Base-by-base conservation (phyloP, 1,140 invertebrate genomes). In the Zaprionus vittiger region DNA sequence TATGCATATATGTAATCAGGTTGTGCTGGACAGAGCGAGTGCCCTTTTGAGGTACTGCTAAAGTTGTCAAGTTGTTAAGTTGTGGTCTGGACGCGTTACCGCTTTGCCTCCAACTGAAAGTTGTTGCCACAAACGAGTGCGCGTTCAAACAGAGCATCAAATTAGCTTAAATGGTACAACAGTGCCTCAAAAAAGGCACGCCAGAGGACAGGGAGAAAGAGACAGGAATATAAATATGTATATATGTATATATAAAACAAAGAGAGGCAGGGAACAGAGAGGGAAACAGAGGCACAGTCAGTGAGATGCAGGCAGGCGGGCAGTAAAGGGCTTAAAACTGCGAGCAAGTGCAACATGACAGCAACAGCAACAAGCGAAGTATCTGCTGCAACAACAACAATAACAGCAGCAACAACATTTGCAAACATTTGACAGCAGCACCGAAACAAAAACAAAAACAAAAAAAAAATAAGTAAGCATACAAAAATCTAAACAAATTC, bases 291-390 rank as follows among this genome's bases (percentile, higher is more conserved):
- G 26, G 12, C 28, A 37, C 34, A 28, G 34, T 9, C 34, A 37
- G 34, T 9, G 26, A 28, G 26, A 5, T 0, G 24, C 34, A 12
- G 34, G 4, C 37, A n/a, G 41, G 15, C 0, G n/a, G 15, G 41
- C 41, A 44, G 41, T 7, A 44, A 34, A 15, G 26, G 17, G 47
- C 67, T 54, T 52, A 37, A 28, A 55, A 57, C 34, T 73, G 57
- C 47, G 57, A 54, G 68, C 67, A 72, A 72, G 37, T 34, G 55
- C 70, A 60, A 66, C 44, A 66, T 28, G 61, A 66, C 61, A 20
- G 31, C n/a, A 57, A 17, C 61, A 65, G 37, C 34, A 37, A n/a
- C 28, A 31, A 34, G 2, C 31, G 31, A 34, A 52, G 9, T 26
- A 52, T 9, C 59, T 26, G 24, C 52, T 14, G 15, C 54, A 55